Percentiles rank a stretch among this genome's conserved stretches.
Conservation (phyloP, 2,888 invertebrate genomes). For the Dichetophora obliterata region DNA sequence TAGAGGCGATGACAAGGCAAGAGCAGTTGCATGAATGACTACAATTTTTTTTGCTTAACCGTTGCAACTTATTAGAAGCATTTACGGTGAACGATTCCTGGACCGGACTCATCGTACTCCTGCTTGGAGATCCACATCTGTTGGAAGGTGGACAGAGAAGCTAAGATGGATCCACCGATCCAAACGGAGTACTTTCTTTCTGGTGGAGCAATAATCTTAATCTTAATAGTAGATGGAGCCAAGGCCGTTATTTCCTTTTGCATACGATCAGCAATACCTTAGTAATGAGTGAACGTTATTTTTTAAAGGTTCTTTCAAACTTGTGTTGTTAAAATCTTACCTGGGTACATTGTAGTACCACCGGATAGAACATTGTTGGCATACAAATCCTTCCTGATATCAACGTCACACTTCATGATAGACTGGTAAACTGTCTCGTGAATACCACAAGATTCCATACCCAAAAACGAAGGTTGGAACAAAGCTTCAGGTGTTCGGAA, state of each 20-base stretch:
- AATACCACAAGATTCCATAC: constrained; percentile 88
- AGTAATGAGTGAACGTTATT: neutral
- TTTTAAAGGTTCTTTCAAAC: neutral
- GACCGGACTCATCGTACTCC: constrained; percentile 77
- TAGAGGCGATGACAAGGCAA: constrained; percentile 21
- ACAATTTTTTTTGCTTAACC: constrained; percentile 1
- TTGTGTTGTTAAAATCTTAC: constrained; percentile 60
- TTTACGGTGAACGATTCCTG: constrained; percentile 92
- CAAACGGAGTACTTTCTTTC: constrained; percentile 92
- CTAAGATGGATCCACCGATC: constrained; percentile 88
- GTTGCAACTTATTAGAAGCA: constrained; percentile 82
- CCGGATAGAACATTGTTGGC: constrained; percentile 93
- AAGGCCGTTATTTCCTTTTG: constrained; percentile 91
- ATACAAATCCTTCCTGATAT: constrained; percentile 94
- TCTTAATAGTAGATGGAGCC: constrained; percentile 93
- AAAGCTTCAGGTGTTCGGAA: constrained; percentile 96
- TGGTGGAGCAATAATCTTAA: constrained; percentile 93
- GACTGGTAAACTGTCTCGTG: constrained; percentile 96
- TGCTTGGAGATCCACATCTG: constrained; percentile 94
- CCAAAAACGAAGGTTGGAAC: constrained; percentile 93
- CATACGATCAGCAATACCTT: constrained; percentile 86
- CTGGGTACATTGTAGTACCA: constrained; percentile 90
- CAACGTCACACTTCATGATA: constrained; percentile 97
- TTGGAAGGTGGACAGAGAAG: constrained; percentile 90
- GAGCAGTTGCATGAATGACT: neutral